A percentile compares a stretch with the other conserved stretches of the same genome.
These are phyloP conservation scores for Notolepis coatsorum DNA, from an alignment of 2,797 vertebrate genomes.

Conservation along the genomic window DNA sequence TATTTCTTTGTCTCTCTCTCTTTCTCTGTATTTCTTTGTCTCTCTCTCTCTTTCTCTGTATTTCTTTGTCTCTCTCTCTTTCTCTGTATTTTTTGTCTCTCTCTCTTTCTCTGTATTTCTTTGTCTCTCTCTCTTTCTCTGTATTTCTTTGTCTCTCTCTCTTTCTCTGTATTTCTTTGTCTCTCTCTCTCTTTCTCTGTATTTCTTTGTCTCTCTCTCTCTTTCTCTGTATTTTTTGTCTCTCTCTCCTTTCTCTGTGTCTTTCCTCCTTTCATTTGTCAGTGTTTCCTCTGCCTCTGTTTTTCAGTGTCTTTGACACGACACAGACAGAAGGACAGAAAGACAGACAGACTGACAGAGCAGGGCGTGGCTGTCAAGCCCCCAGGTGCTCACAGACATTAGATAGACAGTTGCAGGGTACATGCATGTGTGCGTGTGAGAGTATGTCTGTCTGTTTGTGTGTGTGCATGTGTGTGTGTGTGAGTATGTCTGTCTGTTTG, in stretches of 20 bases:
- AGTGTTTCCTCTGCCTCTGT: slow-evolving; percentile 16
- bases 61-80: slow-evolving; percentile 27
- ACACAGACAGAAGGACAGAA: slow-evolving; percentile 2
- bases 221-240: slow-evolving; percentile 25
- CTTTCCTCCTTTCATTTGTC: slow-evolving; percentile 28
- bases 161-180: background rate
- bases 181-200: slow-evolving; percentile 20
- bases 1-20: background rate
- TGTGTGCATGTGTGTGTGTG: background rate
- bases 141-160: slow-evolving; percentile 3
- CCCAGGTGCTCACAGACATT: slow-evolving; percentile 30
- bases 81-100: too few species aligned
- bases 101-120: slow-evolving; percentile 26
- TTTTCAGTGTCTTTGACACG: slow-evolving; percentile 25
- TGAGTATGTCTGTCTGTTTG: too few species aligned
- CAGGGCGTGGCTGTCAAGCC: slow-evolving; percentile 13
- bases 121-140: background rate
- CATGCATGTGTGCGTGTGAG: too few species aligned
- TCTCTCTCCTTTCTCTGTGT: slow-evolving; percentile 9
- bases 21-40: slow-evolving; percentile 1
- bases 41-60: background rate
- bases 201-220: slow-evolving; percentile 40
- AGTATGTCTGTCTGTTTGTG: background rate
- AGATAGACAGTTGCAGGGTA: slow-evolving; percentile 23
- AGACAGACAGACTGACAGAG: slow-evolving; percentile 11